Base-by-base conservation (phyloP, 2,113 vertebrate species). In the Chascanopsetta lugubris region DNA sequence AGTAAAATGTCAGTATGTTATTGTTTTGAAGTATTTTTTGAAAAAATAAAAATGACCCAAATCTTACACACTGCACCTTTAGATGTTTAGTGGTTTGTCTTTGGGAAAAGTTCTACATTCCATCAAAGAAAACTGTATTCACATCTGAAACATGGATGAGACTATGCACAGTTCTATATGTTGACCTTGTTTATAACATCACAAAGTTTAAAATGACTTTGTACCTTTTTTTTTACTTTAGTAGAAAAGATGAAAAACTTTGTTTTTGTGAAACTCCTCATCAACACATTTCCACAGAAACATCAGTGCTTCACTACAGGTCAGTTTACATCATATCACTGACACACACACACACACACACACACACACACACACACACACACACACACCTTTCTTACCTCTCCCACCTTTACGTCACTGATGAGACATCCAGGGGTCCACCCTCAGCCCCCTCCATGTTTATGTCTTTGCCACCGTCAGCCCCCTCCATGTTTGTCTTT, bases 281-380 rank as follows among this genome's bases (percentile, higher is more conserved):
- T 42, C 24, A 60, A 63, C 20, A 4, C 34, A 58, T 67, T n/a
- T 18, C 56, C 80, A 85, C 71, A 61, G 54, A 74, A 50, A 62
- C 34, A 55, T 87, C 85, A 90, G 82, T 91, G 89, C 85, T 80
- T 85, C 2, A 85, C 73, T 84, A 86, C 84, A 77, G 6, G 72
- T 87, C 77, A 80, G 81, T 83, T 82, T 38, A 81, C 75, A 58
- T 83, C 42, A 71, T 69, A 85, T n/a, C 87, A 79, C 84, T n/a
- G n/a, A n/a, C n/a, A n/a, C n/a, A n/a, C n/a, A n/a, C n/a, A n/a
- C n/a, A n/a, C n/a, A n/a, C n/a, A n/a, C n/a, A 77, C 61, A 84
- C 42, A 71, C 69, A 85, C 87, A 79, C 84, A n/a, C n/a, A n/a
- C n/a, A n/a, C n/a, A n/a, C n/a, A n/a, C n/a, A n/a, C n/a, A n/a